These are phyloP conservation scores for Polia nebulosa DNA, from an alignment of 2,888 invertebrate genomes.

Conservation along the genomic window DNA sequence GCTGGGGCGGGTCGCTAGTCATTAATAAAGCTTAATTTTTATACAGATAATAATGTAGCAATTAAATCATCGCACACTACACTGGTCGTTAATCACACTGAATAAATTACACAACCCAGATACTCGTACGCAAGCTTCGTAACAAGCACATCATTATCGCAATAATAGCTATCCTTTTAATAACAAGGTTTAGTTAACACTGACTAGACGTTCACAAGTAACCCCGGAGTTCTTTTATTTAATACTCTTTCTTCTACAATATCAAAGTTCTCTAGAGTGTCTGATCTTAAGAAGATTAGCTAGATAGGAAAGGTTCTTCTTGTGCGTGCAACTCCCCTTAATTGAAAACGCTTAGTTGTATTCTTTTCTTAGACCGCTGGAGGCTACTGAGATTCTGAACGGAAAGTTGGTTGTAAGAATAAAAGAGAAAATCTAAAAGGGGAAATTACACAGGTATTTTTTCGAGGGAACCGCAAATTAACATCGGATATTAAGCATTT, in stretches of 20 bases:
- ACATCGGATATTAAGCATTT: slow-evolving; percentile 57
- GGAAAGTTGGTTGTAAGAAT: slow-evolving; percentile 26
- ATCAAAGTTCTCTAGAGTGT: slow-evolving; percentile 40
- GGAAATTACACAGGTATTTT: slow-evolving; percentile 44
- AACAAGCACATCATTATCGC: slow-evolving; percentile 34
- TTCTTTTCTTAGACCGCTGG: slow-evolving; percentile 23
- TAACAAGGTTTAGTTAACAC: slow-evolving; percentile 22
- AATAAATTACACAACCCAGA: slow-evolving; percentile 23
- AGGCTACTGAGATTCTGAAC: slow-evolving; percentile 24
- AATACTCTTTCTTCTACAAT: slow-evolving; percentile 37
- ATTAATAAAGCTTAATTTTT: neutral
- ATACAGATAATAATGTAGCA: slow-evolving; percentile 15
- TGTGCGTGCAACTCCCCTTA: slow-evolving; percentile 48
- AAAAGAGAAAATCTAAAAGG: slow-evolving; percentile 32
- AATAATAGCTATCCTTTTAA: slow-evolving; percentile 26
- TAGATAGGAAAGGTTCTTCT: slow-evolving; percentile 24
- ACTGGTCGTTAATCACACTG: slow-evolving; percentile 23
- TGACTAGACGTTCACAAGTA: slow-evolving; percentile 1
- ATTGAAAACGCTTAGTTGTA: slow-evolving; percentile 53
- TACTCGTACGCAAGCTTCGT: slow-evolving; percentile 44
- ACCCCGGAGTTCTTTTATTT: slow-evolving; percentile 30
- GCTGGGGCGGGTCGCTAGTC: no score
- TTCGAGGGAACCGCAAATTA: slow-evolving; percentile 39
- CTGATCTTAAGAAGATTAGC: slow-evolving; percentile 33
- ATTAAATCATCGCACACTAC: slow-evolving; percentile 18